Evolutionary conservation across 2,113 vertebrate genomes (phyloP).

Genomic region (Hirundichthys speculiger): DNA sequence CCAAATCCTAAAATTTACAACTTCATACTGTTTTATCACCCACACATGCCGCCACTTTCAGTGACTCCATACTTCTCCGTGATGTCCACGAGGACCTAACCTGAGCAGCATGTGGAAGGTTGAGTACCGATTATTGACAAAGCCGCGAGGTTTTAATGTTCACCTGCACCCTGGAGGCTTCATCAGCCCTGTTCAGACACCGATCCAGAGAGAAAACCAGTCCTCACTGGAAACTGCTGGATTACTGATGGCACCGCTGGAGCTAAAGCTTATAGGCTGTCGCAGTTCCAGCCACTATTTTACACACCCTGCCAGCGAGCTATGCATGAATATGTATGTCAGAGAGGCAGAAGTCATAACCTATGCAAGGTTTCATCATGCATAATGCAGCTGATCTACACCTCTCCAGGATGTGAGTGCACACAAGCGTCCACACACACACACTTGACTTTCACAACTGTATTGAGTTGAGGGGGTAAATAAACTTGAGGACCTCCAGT

Average conservation of each 20-base stretch:
- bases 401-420: conserved; percentile 62
- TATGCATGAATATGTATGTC: conserved; percentile 78
- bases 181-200: conserved; percentile 57
- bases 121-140: conserved; percentile 26
- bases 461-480: conserved; percentile 69
- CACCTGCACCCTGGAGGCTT: conserved; percentile 64
- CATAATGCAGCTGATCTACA: conserved; percentile 79
- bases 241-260: conserved; percentile 45
- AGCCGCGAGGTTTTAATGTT: conserved; percentile 35
- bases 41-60: background rate
- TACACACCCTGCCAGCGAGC: conserved; percentile 74
- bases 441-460: conserved; percentile 41
- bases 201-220: conserved; percentile 34
- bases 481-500: conserved; percentile 55
- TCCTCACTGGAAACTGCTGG: conserved; percentile 45
- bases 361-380: conserved; percentile 81
- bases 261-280: conserved; percentile 61
- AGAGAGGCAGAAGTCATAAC: conserved; percentile 76
- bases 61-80: background rate
- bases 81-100: background rate
- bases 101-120: conserved; percentile 16
- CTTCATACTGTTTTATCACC: background rate
- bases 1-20: too few species aligned
- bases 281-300: conserved; percentile 72
- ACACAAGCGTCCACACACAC: conserved; percentile 23